Evolutionary conservation across 2,888 invertebrate genomes (phyloP).

Genomic region (Itoplectis maculator): DNA sequence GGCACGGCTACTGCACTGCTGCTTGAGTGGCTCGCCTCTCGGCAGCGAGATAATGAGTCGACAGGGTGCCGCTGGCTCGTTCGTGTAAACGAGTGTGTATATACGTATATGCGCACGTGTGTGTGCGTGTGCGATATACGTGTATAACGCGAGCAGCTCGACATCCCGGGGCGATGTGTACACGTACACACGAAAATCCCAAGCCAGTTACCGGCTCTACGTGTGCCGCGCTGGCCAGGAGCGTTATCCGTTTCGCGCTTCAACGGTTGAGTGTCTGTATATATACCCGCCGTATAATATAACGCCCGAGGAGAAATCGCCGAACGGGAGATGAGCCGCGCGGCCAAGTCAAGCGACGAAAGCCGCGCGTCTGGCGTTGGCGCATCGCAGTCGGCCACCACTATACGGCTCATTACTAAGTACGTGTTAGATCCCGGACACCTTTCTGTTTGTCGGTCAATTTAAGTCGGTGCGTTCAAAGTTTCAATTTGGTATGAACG

Average conservation of each 20-base stretch:
- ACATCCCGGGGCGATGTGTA: neutral
- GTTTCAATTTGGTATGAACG: no score
- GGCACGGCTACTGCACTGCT: conserved; percentile 21
- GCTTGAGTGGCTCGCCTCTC: conserved; percentile 55
- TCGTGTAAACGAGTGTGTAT: conserved; percentile 13
- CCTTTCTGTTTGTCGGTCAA: no score
- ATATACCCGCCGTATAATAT: neutral
- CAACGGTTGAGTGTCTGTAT: conserved; percentile 18
- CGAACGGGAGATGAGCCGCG: conserved; percentile 26
- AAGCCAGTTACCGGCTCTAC: conserved; percentile 7
- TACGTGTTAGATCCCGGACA: no score
- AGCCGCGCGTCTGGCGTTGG: no score
- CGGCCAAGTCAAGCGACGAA: neutral
- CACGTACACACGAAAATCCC: conserved; percentile 5
- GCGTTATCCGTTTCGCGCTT: conserved; percentile 51
- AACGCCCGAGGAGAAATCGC: conserved; percentile 42
- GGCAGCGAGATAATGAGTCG: conserved; percentile 60
- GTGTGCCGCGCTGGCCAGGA: conserved; percentile 1
- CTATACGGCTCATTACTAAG: no score
- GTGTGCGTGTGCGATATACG: neutral
- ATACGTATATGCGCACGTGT: neutral
- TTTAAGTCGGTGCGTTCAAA: no score
- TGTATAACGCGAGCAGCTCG: neutral
- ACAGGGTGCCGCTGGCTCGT: conserved; percentile 25
- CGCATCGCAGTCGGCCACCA: no score